Percentiles rank a stretch among this genome's conserved stretches.
phyloP scores from a whole-genome alignment of 1,140 invertebrate species.

The Triops cancriformis region DNA sequence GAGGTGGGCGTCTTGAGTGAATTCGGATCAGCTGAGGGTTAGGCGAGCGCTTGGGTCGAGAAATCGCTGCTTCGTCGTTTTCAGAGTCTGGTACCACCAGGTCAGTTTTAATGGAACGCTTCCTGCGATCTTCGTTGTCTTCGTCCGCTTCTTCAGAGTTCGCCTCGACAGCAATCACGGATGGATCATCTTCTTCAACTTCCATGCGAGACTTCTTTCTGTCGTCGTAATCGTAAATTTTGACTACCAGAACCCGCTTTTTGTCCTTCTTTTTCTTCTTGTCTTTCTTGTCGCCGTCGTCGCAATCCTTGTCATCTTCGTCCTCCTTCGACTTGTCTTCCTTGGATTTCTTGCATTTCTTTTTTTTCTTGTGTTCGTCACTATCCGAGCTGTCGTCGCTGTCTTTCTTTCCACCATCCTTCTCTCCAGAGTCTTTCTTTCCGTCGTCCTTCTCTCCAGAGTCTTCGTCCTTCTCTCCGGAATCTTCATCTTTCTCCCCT shows the following conservation, averaged over 20 bases:
- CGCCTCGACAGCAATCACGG: not conserved
- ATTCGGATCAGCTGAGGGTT: not conserved
- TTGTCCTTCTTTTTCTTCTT: not conserved
- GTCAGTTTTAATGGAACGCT: not conserved
- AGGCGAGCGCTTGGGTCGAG: not conserved
- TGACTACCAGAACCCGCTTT: not conserved
- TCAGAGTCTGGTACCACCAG: not conserved
- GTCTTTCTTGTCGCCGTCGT: too few species aligned
- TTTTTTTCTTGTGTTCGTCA: not conserved
- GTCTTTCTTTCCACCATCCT: not conserved
- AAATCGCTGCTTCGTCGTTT: not conserved
- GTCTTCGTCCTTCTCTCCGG: not conserved
- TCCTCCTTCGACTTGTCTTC: too few species aligned
- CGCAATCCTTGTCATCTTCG: too few species aligned
- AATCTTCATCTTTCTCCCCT: not conserved
- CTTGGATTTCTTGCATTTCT: too few species aligned
- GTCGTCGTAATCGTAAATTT: slow-evolving; percentile 11
- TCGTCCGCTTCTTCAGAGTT: not conserved
- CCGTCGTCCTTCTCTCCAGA: not conserved
- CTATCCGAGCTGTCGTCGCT: not conserved
- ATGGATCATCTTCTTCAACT: not conserved
- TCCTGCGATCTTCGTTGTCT: not conserved
- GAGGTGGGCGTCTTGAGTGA: not conserved
- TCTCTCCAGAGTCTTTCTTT: not conserved
- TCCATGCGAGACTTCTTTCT: not conserved